phyloP scores from a whole-genome alignment of 2,113 vertebrate genomes.

The Sminthopsis crassicaudata region DNA sequence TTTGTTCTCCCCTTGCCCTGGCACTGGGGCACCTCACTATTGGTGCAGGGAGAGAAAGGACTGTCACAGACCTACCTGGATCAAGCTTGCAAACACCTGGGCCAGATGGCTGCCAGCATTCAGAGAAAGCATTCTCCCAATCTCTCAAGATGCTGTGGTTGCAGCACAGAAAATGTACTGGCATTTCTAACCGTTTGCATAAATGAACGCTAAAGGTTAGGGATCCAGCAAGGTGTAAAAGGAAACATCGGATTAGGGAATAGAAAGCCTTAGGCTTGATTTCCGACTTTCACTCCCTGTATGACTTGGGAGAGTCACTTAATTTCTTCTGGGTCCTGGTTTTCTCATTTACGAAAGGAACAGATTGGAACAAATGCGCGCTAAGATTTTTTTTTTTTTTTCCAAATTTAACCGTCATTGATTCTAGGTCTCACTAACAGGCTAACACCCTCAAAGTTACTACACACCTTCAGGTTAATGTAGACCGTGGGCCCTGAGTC shows the following conservation, averaged over 20 bases:
- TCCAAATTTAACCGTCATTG: not conserved
- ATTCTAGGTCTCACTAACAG: not conserved
- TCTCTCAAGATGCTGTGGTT: not conserved
- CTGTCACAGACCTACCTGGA: not conserved
- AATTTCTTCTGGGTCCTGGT: not conserved
- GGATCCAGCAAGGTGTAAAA: not conserved
- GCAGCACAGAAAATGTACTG: not conserved
- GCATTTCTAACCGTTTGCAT: not conserved
- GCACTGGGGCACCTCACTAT: not conserved
- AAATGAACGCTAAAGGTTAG: not conserved
- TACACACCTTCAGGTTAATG: not conserved
- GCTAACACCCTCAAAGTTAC: not conserved
- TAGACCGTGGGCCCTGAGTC: not conserved
- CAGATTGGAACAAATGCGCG: not conserved
- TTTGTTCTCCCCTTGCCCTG: not conserved
- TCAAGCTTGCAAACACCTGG: not conserved
- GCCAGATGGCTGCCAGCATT: not conserved
- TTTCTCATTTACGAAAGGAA: not conserved
- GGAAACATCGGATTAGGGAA: not conserved
- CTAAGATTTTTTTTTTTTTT: not conserved
- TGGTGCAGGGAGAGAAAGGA: not conserved
- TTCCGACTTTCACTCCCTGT: not conserved
- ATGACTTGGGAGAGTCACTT: not conserved
- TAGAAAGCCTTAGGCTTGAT: not conserved
- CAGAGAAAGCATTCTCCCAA: not conserved